Conservation (phyloP, 2,113 vertebrate genomes). For the Picathartes gymnocephalus region DNA sequence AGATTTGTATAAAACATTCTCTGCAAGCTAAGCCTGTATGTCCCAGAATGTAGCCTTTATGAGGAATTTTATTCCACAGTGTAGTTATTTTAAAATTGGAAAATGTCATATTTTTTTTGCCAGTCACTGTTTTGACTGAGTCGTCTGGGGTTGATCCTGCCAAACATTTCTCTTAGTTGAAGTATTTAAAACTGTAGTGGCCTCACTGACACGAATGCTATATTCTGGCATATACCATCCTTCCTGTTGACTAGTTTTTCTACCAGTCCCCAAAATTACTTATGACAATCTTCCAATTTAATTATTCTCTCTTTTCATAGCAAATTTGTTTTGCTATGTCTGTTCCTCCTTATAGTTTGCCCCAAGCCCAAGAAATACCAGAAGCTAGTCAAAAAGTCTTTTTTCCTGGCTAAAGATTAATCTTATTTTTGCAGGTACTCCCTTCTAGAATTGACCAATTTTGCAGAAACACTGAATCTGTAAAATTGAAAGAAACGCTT, state of each 20-base stretch:
- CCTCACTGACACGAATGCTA: background rate
- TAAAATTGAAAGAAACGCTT: background rate
- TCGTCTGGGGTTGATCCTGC: background rate
- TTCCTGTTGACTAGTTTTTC: background rate
- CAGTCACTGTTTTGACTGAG: background rate
- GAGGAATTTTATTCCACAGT: background rate
- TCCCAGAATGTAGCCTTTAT: background rate
- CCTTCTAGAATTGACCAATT: background rate
- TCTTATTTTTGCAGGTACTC: background rate
- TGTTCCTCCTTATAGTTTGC: background rate
- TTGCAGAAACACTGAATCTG: background rate
- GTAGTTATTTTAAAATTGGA: background rate
- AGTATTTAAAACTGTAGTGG: background rate
- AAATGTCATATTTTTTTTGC: background rate
- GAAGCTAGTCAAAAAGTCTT: background rate
- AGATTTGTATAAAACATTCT: background rate
- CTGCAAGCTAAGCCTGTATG: background rate
- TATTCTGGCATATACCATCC: background rate
- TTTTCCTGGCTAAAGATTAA: background rate
- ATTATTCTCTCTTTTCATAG: background rate
- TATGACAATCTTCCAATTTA: constrained; percentile 17
- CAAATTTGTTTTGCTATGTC: background rate
- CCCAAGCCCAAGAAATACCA: background rate
- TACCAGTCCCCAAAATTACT: background rate
- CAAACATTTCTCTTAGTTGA: background rate